phyloP scores from a whole-genome alignment of 2,797 vertebrate species.

The Notolabrus celidotus region DNA sequence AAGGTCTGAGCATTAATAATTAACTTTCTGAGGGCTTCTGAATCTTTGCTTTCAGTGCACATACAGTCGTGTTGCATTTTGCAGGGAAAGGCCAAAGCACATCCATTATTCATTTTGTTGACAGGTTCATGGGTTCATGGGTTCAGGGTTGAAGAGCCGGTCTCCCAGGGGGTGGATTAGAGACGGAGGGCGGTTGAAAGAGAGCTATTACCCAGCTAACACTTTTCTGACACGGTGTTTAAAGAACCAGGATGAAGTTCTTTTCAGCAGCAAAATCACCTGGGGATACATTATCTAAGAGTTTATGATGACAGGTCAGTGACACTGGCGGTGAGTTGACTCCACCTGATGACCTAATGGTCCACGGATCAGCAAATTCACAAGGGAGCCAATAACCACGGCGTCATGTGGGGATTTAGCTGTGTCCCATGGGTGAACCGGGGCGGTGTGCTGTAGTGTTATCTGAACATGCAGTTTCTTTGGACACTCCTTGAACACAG shows the following conservation, averaged over 20 bases:
- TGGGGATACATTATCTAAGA: conserved; percentile 48
- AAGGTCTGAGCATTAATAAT: conserved; percentile 53
- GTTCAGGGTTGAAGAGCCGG: conserved; percentile 49
- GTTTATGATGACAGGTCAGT: conserved; percentile 38
- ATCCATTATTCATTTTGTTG: conserved; percentile 67
- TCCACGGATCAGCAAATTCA: conserved; percentile 53
- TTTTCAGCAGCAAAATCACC: conserved; percentile 17
- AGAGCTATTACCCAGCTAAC: conserved; percentile 11
- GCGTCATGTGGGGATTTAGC: background rate
- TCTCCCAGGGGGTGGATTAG: conserved; percentile 34
- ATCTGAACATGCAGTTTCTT: conserved; percentile 6
- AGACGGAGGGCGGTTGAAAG: conserved; percentile 26
- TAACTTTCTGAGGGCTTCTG: conserved; percentile 45
- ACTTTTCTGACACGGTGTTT: conserved; percentile 6
- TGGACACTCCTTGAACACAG: background rate
- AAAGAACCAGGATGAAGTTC: conserved; percentile 17
- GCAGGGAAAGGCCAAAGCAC: conserved; percentile 18
- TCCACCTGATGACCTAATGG: conserved; percentile 41
- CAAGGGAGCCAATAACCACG: conserved; percentile 30
- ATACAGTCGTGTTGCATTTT: conserved; percentile 24
- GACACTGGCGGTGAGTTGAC: conserved; percentile 49
- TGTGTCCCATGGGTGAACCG: conserved; percentile 7
- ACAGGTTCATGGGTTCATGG: conserved; percentile 48
- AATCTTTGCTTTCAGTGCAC: conserved; percentile 25
- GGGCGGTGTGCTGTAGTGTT: background rate